Conservation (phyloP, 92 coral and sea anemone genomes). For the Zoanthus solanderi region DNA sequence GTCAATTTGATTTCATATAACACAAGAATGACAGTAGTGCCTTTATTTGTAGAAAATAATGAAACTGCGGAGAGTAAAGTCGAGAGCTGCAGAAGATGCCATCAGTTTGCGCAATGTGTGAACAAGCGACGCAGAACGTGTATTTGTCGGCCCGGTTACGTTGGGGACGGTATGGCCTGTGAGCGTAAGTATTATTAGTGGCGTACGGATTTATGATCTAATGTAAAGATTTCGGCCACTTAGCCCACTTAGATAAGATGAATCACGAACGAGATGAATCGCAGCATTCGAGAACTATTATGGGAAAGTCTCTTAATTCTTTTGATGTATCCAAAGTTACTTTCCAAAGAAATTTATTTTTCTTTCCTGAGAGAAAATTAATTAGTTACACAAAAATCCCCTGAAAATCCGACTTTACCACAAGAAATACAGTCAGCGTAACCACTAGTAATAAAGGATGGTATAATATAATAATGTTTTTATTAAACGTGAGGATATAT, state of each 20-base stretch:
- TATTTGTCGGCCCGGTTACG: constrained; percentile 80
- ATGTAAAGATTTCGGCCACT: too few relatives aligned
- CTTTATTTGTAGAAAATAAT: constrained; percentile 50
- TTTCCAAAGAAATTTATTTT: too few relatives aligned
- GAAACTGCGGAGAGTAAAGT: constrained; percentile 40
- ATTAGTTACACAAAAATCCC: too few relatives aligned
- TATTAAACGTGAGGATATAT: background rate
- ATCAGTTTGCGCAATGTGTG: constrained; percentile 81
- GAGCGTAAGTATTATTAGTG: constrained; percentile 63
- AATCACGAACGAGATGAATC: background rate
- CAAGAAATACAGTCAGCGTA: too few relatives aligned
- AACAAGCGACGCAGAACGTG: constrained; percentile 66
- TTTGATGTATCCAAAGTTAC: too few relatives aligned
- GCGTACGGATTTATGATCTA: too few relatives aligned
- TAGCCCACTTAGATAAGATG: too few relatives aligned
- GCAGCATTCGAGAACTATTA: background rate
- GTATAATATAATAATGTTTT: background rate
- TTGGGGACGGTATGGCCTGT: constrained; percentile 79
- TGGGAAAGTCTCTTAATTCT: background rate
- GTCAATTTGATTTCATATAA: background rate
- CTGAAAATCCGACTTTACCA: too few relatives aligned
- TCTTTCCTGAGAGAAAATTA: too few relatives aligned
- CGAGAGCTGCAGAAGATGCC: constrained; percentile 79
- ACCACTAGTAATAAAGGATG: background rate
- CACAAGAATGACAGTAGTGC: background rate